Evolutionary conservation across 2,888 invertebrate genomes (phyloP).

Genomic region (Thymelicus lineola): DNA sequence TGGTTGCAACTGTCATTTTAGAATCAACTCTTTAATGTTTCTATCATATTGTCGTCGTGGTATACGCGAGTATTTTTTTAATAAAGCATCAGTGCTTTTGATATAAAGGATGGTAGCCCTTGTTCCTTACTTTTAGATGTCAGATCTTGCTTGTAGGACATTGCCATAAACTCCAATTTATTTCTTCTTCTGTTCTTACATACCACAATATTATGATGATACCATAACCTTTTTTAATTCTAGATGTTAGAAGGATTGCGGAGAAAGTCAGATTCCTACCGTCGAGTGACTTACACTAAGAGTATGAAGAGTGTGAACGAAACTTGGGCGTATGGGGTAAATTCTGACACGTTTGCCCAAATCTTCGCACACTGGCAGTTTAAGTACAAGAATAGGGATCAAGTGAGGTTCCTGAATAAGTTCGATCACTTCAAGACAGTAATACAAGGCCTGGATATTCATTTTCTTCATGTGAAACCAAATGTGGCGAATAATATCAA

Average conservation of each 20-base stretch:
- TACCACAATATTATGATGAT: background rate
- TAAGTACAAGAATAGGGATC: conserved; percentile 86
- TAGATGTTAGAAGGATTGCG: conserved; percentile 85
- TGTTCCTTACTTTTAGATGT: no score
- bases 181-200: no score
- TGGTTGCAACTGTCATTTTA: no score
- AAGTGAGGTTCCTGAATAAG: conserved; percentile 88
- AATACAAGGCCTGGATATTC: conserved; percentile 89
- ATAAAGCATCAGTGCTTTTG: no score
- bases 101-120: no score
- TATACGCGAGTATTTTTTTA: no score
- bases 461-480: conserved; percentile 90
- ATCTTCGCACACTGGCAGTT: conserved; percentile 91
- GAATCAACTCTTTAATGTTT: no score
- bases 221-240: conserved; percentile 28
- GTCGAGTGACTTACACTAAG: conserved; percentile 59
- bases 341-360: conserved; percentile 87
- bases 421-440: conserved; percentile 91
- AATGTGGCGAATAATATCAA: conserved; percentile 57
- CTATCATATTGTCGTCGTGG: no score
- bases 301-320: conserved; percentile 80
- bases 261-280: conserved; percentile 77
- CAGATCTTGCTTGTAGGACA: no score
- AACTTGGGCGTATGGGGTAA: conserved; percentile 93
- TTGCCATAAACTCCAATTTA: no score